A percentile compares a stretch with the other conserved stretches of the same genome.
phyloP scores from a whole-genome alignment of 2,113 vertebrate genomes.

The Ailuropoda melanoleuca region DNA sequence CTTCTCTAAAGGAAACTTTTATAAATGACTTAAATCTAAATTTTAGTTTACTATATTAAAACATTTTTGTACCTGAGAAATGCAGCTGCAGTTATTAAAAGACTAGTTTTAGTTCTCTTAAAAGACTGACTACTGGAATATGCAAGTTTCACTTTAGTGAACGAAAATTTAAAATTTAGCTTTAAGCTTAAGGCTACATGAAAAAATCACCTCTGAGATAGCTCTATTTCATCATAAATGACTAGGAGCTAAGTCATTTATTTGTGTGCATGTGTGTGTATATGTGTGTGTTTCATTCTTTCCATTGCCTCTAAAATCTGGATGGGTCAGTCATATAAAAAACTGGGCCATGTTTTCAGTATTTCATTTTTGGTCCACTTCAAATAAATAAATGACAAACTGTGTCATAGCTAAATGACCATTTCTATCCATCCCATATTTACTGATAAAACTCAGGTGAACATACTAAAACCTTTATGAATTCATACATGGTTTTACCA shows the following conservation, averaged over 20 bases:
- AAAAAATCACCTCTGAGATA: constrained; percentile 13
- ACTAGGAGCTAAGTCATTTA: not conserved
- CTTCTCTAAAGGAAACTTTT: constrained; percentile 33
- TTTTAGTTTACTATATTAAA: constrained; percentile 55
- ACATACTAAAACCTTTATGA: constrained; percentile 5
- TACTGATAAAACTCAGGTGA: constrained; percentile 32
- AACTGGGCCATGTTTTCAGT: not conserved
- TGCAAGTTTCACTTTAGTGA: constrained; percentile 57
- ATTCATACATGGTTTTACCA: not conserved
- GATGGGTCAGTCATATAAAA: not conserved
- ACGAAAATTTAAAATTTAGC: constrained; percentile 51
- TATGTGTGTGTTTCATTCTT: not conserved
- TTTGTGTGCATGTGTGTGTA: not conserved
- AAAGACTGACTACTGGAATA: constrained; percentile 42
- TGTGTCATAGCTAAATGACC: not conserved
- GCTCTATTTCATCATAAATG: not conserved
- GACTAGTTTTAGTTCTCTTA: constrained; percentile 60
- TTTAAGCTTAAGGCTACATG: constrained; percentile 5
- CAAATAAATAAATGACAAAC: constrained; percentile 43
- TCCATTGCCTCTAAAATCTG: constrained; percentile 14
- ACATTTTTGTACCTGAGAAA: constrained; percentile 65
- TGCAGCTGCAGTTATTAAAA: constrained; percentile 61
- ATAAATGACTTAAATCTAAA: constrained; percentile 32
- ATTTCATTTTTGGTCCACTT: constrained; percentile 42
- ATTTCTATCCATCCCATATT: not conserved